phyloP scores from a whole-genome alignment of 2,797 vertebrate genomes.

The Onychomys arenicola region DNA sequence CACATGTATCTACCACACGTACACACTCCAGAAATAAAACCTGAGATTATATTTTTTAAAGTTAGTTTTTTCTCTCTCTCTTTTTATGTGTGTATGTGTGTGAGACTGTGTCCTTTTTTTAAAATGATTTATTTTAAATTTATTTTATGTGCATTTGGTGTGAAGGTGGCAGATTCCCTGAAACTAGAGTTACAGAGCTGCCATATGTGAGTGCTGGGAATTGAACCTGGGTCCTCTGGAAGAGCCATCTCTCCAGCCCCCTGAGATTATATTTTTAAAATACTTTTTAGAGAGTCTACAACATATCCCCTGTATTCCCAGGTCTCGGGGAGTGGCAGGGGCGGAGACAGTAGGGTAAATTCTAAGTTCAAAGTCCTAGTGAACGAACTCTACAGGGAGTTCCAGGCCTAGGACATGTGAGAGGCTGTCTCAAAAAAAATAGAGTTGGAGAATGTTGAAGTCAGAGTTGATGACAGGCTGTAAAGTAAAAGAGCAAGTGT shows the following conservation, averaged over 20 bases:
- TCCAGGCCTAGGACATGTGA: not conserved
- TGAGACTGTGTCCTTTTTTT: too few species aligned
- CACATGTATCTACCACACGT: not conserved
- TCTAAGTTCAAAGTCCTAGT: not conserved
- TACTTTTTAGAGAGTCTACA: not conserved
- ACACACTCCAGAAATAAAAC: not conserved
- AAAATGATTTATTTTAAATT: too few species aligned
- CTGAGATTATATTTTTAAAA: not conserved
- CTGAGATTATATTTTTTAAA: not conserved
- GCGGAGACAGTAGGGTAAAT: not conserved
- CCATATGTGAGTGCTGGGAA: too few species aligned
- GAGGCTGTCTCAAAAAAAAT: not conserved
- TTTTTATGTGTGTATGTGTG: too few species aligned
- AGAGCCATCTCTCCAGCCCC: too few species aligned
- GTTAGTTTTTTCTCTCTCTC: too few species aligned
- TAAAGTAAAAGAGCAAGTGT: constrained; percentile 50
- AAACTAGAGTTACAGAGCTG: too few species aligned
- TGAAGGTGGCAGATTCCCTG: too few species aligned
- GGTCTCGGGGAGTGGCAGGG: not conserved
- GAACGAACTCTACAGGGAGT: not conserved
- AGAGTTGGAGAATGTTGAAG: constrained; percentile 21
- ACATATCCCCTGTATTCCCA: too few species aligned
- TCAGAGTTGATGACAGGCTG: not conserved
- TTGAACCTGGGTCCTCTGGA: too few species aligned
- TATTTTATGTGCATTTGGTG: too few species aligned